Conservation (phyloP, 2,797 vertebrate species). For the Periophthalmus magnuspinnatus region DNA sequence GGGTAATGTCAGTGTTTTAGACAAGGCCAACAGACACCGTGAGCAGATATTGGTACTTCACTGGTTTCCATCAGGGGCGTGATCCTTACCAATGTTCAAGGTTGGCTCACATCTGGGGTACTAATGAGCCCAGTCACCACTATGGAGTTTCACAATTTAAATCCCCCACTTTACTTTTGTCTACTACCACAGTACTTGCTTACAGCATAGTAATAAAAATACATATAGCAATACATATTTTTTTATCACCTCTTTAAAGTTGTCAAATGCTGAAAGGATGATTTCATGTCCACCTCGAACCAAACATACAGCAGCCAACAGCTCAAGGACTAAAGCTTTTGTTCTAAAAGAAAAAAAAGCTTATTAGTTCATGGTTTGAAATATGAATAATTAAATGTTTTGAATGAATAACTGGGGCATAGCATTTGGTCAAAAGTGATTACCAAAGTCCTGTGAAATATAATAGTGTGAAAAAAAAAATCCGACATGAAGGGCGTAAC, state of each 20-base stretch:
- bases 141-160: constrained; percentile 37
- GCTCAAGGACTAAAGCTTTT: constrained; percentile 91
- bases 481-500: background rate
- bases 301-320: constrained; percentile 92
- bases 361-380: background rate
- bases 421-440: background rate
- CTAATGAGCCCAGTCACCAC: constrained; percentile 63
- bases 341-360: constrained; percentile 75
- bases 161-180: constrained; percentile 17
- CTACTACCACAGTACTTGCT: background rate
- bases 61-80: constrained; percentile 51
- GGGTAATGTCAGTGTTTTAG: constrained; percentile 63
- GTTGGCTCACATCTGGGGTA: constrained; percentile 64
- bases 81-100: constrained; percentile 70
- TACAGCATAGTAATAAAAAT: constrained; percentile 26
- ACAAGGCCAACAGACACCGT: constrained; percentile 48
- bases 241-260: constrained; percentile 90
- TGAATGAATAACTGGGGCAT: background rate
- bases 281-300: constrained; percentile 97
- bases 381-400: background rate
- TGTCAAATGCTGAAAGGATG: constrained; percentile 92
- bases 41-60: constrained; percentile 53
- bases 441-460: background rate
- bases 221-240: background rate
- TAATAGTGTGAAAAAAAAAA: background rate